Evolutionary conservation across 2,113 vertebrate species (phyloP), one percentile per base, ranked within the genome.

Genomic region (Passerina amoena): DNA sequence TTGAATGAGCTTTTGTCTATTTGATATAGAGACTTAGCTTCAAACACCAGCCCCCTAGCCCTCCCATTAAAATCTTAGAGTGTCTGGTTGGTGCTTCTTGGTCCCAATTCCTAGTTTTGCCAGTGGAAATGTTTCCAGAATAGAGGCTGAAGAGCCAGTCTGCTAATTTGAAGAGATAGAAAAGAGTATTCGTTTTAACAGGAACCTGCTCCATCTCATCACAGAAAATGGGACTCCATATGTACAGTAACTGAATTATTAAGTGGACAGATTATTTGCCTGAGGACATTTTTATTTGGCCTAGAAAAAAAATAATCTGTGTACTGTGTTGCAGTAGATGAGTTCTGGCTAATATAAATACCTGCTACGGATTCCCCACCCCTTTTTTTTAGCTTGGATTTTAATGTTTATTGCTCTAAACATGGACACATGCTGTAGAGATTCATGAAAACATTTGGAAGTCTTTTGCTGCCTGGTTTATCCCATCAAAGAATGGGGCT

Each of bases 201-300:
- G 79, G 75, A 97, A 96, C 80, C 76, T 95, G 82, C 83, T 97
- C 76, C 47, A 51, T 81, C 80, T 93, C 50, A 1, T 95, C 56
- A 66, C 64, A 75, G 82, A 93, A 97, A 94, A 92, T 90, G 86
- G 88, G 88, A 83, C 95, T 97, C 96, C 96, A 95, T 97, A 97
- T 97, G 96, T 97, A 97, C 94, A 95, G 94, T 95, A 96, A 95
- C 94, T 97, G 82, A 97, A 97, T 97, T 96, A 96, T 97, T 97
- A 96, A 96, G 68, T 73, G 24, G 82, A 86, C 96, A 97, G 96
- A 97, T 97, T 96, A 96, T 96, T 75, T 95, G 96, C 96, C 83
- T 78, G 71, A 94, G 91, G 95, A 88, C 60, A 44, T 90, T 94
- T 88, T 95, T 95, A 95, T 97, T 94, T 94, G 92, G 88, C 92